phyloP scores from a whole-genome alignment of 2,888 invertebrate genomes.

The Eupeodes latifasciatus region DNA sequence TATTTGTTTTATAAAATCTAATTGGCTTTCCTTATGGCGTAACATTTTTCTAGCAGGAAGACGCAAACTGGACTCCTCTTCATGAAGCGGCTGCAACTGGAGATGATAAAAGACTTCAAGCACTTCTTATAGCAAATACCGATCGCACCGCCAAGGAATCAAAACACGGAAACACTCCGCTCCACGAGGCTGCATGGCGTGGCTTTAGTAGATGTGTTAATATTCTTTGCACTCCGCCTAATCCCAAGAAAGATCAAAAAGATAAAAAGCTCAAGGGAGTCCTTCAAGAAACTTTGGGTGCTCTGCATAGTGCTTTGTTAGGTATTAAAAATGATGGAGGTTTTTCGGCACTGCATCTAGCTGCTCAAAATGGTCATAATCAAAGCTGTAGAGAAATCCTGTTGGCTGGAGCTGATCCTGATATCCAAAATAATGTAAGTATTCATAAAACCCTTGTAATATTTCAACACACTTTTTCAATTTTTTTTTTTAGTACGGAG shows the following conservation, averaged over 20 bases:
- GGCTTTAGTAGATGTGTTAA: slow-evolving; percentile 95
- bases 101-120: slow-evolving; percentile 80
- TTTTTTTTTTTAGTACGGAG: slow-evolving; percentile 90
- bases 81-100: slow-evolving; percentile 81
- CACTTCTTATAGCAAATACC: slow-evolving; percentile 79
- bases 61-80: slow-evolving; percentile 79
- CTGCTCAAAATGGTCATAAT: slow-evolving; percentile 98
- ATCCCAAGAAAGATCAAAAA: slow-evolving; percentile 78
- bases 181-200: slow-evolving; percentile 98
- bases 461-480: slow-evolving; percentile 24
- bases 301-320: slow-evolving; percentile 87
- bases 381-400: slow-evolving; percentile 95
- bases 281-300: slow-evolving; percentile 81
- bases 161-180: slow-evolving; percentile 95
- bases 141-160: slow-evolving; percentile 82
- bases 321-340: slow-evolving; percentile 92
- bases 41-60: slow-evolving; percentile 79
- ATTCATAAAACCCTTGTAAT: background rate
- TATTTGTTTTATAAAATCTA: too few relatives aligned
- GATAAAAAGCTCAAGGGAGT: slow-evolving; percentile 79
- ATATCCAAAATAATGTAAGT: slow-evolving; percentile 94
- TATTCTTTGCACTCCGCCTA: slow-evolving; percentile 85
- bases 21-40: background rate
- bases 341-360: slow-evolving; percentile 96
- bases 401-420: slow-evolving; percentile 93